These are phyloP conservation scores for Hypomecis punctinalis DNA, from an alignment of 2,888 invertebrate genomes.

Conservation along the genomic window DNA sequence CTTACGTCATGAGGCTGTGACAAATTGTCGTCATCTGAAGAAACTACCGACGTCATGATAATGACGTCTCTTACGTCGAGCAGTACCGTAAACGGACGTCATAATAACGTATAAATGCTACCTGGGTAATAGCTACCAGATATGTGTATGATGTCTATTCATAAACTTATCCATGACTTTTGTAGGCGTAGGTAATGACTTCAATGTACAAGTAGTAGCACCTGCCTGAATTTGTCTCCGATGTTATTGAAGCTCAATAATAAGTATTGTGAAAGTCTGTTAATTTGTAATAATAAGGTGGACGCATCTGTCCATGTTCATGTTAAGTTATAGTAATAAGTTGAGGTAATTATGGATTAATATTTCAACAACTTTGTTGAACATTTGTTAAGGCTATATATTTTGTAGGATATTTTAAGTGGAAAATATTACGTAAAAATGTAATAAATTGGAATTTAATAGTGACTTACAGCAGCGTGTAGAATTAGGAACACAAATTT, in stretches of 20 bases:
- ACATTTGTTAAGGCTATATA: not conserved
- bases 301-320: constrained; percentile 31
- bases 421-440: not conserved
- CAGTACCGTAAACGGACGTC: too few species aligned
- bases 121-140: too few species aligned
- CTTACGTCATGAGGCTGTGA: too few species aligned
- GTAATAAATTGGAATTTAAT: too few species aligned
- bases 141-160: constrained; percentile 3
- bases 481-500: too few species aligned
- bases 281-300: constrained; percentile 29
- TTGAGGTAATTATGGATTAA: constrained; percentile 7
- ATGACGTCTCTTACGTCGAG: too few species aligned
- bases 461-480: too few species aligned
- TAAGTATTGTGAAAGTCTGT: constrained; percentile 37
- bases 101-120: too few species aligned
- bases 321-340: constrained; percentile 16
- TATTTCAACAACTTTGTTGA: constrained; percentile 17
- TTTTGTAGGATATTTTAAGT: not conserved
- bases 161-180: not conserved
- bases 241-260: constrained; percentile 40
- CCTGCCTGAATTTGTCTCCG: constrained; percentile 63
- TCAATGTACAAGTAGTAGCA: constrained; percentile 64
- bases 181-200: constrained; percentile 63
- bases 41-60: too few species aligned
- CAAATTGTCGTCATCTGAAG: too few species aligned